These are phyloP conservation scores for Papilio aristodemus DNA, from an alignment of 1,140 invertebrate species.

Conservation along the genomic window DNA sequence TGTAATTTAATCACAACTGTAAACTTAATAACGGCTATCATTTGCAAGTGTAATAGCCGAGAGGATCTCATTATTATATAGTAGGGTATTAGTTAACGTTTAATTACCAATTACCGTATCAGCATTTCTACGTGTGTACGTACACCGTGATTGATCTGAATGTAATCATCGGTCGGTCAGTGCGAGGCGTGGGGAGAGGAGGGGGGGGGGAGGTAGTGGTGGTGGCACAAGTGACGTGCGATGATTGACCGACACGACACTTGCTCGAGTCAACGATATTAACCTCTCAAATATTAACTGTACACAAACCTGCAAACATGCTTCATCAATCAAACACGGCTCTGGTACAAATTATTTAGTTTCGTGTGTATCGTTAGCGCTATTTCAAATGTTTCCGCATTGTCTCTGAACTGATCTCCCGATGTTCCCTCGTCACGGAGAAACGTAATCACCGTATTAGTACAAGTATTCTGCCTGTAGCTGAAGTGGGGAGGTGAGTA, in stretches of 20 bases:
- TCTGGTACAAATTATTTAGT: too few relatives aligned
- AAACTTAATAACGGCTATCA: background rate
- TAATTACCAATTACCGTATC: conserved; percentile 23
- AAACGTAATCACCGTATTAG: too few relatives aligned
- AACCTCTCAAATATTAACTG: background rate
- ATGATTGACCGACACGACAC: background rate
- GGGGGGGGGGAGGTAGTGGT: too few relatives aligned
- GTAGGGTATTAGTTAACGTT: conserved; percentile 1
- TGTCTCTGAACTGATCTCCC: too few relatives aligned
- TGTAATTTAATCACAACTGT: too few relatives aligned
- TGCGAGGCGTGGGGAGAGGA: background rate
- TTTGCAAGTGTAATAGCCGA: background rate
- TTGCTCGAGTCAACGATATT: background rate
- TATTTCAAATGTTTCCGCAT: too few relatives aligned
- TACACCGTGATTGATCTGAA: background rate
- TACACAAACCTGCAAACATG: too few relatives aligned
- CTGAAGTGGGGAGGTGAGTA: too few relatives aligned
- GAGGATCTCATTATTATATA: conserved; percentile 3
- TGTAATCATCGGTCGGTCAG: background rate
- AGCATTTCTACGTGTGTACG: background rate
- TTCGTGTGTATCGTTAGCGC: too few relatives aligned
- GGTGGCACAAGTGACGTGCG: background rate
- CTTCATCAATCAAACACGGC: too few relatives aligned
- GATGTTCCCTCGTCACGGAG: too few relatives aligned
- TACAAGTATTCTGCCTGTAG: too few relatives aligned